These are phyloP conservation scores for Theocolax elegans DNA, from an alignment of 1,140 invertebrate species.

Conservation along the genomic window DNA sequence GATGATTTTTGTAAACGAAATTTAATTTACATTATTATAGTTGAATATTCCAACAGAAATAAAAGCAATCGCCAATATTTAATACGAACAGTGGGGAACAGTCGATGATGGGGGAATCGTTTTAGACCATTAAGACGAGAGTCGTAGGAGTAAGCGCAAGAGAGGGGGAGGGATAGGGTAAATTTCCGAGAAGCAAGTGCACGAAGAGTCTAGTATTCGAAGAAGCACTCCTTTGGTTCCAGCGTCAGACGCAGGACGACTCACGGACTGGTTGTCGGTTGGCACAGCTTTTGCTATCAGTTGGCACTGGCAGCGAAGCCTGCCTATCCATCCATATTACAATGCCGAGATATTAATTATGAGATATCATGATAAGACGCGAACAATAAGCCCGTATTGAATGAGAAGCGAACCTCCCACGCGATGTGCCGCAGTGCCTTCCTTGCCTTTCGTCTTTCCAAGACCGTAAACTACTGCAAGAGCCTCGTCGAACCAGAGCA, in stretches of 20 bases:
- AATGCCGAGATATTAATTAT: conserved; percentile 69
- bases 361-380: conserved; percentile 68
- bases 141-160: conserved; percentile 18
- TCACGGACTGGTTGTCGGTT: conserved; percentile 45
- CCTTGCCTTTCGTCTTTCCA: conserved; percentile 43
- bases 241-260: conserved; percentile 53
- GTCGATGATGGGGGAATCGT: conserved; percentile 24
- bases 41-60: conserved; percentile 24
- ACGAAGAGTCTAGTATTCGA: conserved; percentile 46
- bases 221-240: conserved; percentile 53
- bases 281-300: conserved; percentile 62
- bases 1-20: too few relatives aligned
- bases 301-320: conserved; percentile 63
- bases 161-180: conserved; percentile 33
- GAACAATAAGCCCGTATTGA: conserved; percentile 69
- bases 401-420: conserved; percentile 61
- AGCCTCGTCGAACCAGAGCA: conserved; percentile 38
- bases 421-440: conserved; percentile 41
- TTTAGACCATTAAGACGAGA: conserved; percentile 49
- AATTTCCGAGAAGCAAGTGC: conserved; percentile 44
- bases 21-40: too few relatives aligned
- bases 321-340: conserved; percentile 67
- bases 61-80: too few relatives aligned
- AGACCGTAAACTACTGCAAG: conserved; percentile 43
- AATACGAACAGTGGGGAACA: too few relatives aligned